phyloP scores from a whole-genome alignment of 2,113 vertebrate genomes.

The Phasianus colchicus region DNA sequence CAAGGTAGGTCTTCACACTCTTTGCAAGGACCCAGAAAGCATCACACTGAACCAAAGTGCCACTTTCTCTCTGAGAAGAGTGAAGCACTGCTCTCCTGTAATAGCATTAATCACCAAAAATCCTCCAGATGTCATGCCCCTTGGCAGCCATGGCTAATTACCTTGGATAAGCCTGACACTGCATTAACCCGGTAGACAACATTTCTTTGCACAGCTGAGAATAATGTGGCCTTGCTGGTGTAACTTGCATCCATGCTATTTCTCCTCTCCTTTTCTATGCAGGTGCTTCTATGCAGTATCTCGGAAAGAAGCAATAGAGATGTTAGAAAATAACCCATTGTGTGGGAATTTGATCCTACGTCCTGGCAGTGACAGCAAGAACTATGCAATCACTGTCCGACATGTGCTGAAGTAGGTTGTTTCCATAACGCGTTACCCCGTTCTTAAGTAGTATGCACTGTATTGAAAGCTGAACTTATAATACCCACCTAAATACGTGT shows the following conservation, averaged over 20 bases:
- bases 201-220: background rate
- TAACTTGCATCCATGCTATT: background rate
- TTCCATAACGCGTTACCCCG: background rate
- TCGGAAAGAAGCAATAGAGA: constrained; percentile 66
- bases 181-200: fast-evolving
- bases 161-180: background rate
- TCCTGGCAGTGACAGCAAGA: constrained; percentile 70
- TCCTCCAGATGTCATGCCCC: background rate
- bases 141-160: background rate
- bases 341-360: constrained; percentile 75
- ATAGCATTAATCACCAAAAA: background rate
- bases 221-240: fast-evolving
- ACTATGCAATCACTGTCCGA: constrained; percentile 68
- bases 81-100: background rate
- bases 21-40: background rate
- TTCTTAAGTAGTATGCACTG: background rate
- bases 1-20: background rate
- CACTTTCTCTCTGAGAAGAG: background rate
- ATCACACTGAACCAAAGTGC: background rate
- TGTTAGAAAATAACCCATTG: constrained; percentile 70
- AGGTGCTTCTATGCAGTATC: constrained; percentile 78
- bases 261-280: background rate
- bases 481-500: background rate
- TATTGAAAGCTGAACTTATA: background rate
- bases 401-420: constrained; percentile 58